Conservation (phyloP, 2,888 invertebrate genomes). For the Isotomurus palustris region DNA sequence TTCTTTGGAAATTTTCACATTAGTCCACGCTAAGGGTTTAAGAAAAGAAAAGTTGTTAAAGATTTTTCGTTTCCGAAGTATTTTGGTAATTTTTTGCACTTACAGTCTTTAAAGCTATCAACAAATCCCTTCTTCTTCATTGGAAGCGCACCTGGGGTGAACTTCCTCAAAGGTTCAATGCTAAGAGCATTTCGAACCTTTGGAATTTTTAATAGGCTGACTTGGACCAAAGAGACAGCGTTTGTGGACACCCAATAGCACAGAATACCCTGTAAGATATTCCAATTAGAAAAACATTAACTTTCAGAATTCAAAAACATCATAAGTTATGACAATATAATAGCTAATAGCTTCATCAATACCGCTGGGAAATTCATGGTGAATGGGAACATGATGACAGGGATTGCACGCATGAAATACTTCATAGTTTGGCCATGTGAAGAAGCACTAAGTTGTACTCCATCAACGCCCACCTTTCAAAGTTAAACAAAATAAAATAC, state of each 20-base stretch:
- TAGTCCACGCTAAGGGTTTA: conserved; percentile 66
- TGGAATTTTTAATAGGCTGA: conserved; percentile 69
- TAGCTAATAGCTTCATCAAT: no score
- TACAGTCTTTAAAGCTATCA: conserved; percentile 73
- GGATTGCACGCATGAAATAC: conserved; percentile 69
- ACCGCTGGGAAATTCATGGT: conserved; percentile 80
- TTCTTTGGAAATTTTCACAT: conserved; percentile 71
- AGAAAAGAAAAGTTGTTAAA: neutral
- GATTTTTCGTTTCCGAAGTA: no score
- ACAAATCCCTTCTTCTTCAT: conserved; percentile 64
- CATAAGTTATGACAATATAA: neutral
- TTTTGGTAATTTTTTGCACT: conserved; percentile 49
- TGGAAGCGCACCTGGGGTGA: conserved; percentile 58
- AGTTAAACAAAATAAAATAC: neutral
- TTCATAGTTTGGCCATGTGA: conserved; percentile 58
- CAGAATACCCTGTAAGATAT: conserved; percentile 71
- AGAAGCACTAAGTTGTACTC: conserved; percentile 57
- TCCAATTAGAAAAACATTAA: conserved; percentile 29
- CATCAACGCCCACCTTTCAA: conserved; percentile 67
- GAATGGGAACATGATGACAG: conserved; percentile 75
- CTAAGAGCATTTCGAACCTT: conserved; percentile 68
- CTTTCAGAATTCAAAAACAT: neutral
- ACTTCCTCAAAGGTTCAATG: conserved; percentile 62
- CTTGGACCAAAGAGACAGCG: conserved; percentile 76
- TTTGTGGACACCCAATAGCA: conserved; percentile 89